These are phyloP conservation scores for Pelochelys cantorii DNA, from an alignment of 2,797 vertebrate species.

Conservation along the genomic window DNA sequence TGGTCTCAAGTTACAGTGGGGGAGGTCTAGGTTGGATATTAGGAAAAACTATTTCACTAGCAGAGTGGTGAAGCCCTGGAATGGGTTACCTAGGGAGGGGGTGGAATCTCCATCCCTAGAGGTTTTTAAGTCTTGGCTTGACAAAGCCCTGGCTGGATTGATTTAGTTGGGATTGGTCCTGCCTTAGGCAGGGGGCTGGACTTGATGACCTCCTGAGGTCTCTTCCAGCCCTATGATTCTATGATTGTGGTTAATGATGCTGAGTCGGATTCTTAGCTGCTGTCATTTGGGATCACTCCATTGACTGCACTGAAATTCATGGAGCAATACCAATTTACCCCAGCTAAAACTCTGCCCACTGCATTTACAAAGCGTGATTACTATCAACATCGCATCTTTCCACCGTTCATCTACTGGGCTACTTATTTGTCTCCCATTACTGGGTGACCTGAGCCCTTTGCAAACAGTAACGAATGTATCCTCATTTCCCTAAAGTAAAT, in stretches of 20 bases:
- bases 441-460: neutral
- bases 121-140: too few species aligned
- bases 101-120: too few species aligned
- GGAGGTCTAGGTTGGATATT: too few species aligned
- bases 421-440: neutral
- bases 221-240: too few species aligned
- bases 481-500: conserved; percentile 66
- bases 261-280: neutral
- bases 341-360: neutral
- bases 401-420: fast-evolving
- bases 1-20: too few species aligned
- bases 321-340: neutral
- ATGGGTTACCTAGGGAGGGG: too few species aligned
- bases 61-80: too few species aligned
- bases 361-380: neutral
- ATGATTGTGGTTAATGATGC: fast-evolving
- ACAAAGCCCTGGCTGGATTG: too few species aligned
- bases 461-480: conserved; percentile 67
- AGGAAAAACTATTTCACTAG: too few species aligned
- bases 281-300: neutral
- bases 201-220: too few species aligned
- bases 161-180: too few species aligned
- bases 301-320: neutral
- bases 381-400: neutral
- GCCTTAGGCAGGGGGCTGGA: too few species aligned